phyloP scores from a whole-genome alignment of 2,113 vertebrate species.

The Cygnus atratus region DNA sequence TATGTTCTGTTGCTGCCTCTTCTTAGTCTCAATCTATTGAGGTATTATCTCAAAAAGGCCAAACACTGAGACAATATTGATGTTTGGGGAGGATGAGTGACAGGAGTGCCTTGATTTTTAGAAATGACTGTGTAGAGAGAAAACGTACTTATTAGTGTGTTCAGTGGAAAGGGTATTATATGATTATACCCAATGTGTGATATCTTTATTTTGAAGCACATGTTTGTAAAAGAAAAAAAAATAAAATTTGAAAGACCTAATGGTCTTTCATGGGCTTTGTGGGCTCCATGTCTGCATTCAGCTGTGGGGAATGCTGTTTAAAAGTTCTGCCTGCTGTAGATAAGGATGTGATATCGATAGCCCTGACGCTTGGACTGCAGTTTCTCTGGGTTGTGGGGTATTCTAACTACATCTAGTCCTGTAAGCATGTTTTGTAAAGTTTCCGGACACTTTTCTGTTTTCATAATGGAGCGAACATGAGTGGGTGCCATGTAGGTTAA shows the following conservation, averaged over 20 bases:
- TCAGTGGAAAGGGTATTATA: background rate
- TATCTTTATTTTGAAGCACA: background rate
- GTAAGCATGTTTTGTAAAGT: background rate
- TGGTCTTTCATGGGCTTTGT: background rate
- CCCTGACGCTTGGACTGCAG: background rate
- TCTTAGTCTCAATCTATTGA: background rate
- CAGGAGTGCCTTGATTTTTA: background rate
- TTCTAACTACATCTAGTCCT: background rate
- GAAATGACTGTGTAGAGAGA: background rate
- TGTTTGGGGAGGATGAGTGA: background rate
- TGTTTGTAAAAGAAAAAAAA: background rate
- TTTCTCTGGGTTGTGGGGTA: background rate
- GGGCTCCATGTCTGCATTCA: background rate
- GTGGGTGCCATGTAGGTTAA: background rate
- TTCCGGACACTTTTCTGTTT: background rate
- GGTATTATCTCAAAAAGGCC: background rate
- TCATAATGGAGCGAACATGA: background rate
- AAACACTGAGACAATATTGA: background rate
- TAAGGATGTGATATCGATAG: background rate
- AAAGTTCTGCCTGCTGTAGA: background rate
- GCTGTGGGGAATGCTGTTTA: background rate
- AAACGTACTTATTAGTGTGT: background rate
- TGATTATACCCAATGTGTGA: background rate
- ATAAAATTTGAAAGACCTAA: too few relatives aligned
- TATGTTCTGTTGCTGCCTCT: background rate